Evolutionary conservation across 2,888 invertebrate genomes (phyloP).

Genomic region (Drosophila kuntzei): DNA sequence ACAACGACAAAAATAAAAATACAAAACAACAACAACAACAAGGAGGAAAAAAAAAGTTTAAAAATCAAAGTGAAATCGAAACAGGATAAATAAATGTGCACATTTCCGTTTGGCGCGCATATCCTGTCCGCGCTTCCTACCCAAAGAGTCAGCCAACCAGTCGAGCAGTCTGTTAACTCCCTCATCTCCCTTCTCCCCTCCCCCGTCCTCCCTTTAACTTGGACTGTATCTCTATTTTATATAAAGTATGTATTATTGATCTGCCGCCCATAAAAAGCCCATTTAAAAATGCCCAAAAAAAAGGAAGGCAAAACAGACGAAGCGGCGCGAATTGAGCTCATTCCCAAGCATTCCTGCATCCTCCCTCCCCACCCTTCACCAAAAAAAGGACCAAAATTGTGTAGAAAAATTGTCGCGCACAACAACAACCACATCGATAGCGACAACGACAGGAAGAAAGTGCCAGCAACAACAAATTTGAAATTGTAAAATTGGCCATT

Average conservation of each 20-base stretch:
- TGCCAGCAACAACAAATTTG: slow-evolving; percentile 45
- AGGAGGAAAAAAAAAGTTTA: slow-evolving; percentile 37
- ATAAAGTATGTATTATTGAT: slow-evolving; percentile 79
- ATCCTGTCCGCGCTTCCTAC: slow-evolving; percentile 77
- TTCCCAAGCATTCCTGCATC: not conserved
- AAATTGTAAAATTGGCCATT: slow-evolving; percentile 82
- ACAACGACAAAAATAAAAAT: slow-evolving; percentile 19
- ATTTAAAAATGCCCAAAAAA: slow-evolving; percentile 69
- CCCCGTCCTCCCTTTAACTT: slow-evolving; percentile 6
- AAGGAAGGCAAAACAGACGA: slow-evolving; percentile 51
- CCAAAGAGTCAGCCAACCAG: slow-evolving; percentile 30
- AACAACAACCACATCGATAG: slow-evolving; percentile 28
- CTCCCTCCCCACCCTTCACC: not conserved
- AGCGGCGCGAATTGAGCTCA: slow-evolving; percentile 60
- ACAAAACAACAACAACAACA: not conserved
- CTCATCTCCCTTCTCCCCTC: not conserved
- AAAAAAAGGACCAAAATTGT: slow-evolving; percentile 61
- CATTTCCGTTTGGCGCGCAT: slow-evolving; percentile 79
- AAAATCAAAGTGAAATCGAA: slow-evolving; percentile 82
- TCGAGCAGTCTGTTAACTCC: slow-evolving; percentile 1
- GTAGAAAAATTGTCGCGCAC: slow-evolving; percentile 74
- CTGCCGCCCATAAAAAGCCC: slow-evolving; percentile 82
- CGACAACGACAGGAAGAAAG: slow-evolving; percentile 25
- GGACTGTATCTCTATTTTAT: slow-evolving; percentile 54
- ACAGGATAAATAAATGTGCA: slow-evolving; percentile 83